Base-by-base conservation (phyloP, 2,797 vertebrate genomes). In the Mus minutoides region DNA sequence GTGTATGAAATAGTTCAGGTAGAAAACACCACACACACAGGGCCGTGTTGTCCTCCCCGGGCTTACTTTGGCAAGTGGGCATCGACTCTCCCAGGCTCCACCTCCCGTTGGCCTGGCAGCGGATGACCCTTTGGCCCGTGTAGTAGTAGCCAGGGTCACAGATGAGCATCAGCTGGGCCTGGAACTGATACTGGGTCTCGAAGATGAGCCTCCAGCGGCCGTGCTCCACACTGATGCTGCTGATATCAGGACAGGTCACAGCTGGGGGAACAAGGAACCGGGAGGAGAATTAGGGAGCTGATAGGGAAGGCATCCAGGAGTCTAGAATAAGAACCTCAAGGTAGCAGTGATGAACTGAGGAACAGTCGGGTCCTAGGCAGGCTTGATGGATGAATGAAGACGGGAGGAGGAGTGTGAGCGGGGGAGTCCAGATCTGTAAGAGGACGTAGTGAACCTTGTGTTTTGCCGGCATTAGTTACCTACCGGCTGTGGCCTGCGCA, bases 81-180 rank as follows among this genome's bases (percentile, higher is more conserved):
- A 98, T 98, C 2, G 99, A 99, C 24, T 99, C 98, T 0, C 99
- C 99, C 31, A 99, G 99, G 98, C 99, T 99, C 99, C 99, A 99
- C 56, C 98, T 99, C 87, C 99, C 99, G 40, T 99, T 99, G 96
- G 99, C 99, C 98, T 99, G 99, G 97, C 99, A 99, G 95, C 97
- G 98, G 98, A 99, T 99, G 96, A 99, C 99, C 87, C 99, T 98
- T 88, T 99, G 99, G 96, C 99, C 99, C 0, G 99, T 99, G 98
- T 99, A 99, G 98, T 99, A 99, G 98, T 99, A 99, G 13, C 99
- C 99, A 0, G 99, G 99, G 98, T 99, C 99, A 62, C 99, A 99
- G 98, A 99, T 99, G 97, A 99, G 99, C 99, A 99, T 99, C 95
- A 99, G 99, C 95, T 99, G 99, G 64, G 99, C 98, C 1, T 99